phyloP scores from a whole-genome alignment of 2,113 vertebrate species.

The Tamias sibiricus region DNA sequence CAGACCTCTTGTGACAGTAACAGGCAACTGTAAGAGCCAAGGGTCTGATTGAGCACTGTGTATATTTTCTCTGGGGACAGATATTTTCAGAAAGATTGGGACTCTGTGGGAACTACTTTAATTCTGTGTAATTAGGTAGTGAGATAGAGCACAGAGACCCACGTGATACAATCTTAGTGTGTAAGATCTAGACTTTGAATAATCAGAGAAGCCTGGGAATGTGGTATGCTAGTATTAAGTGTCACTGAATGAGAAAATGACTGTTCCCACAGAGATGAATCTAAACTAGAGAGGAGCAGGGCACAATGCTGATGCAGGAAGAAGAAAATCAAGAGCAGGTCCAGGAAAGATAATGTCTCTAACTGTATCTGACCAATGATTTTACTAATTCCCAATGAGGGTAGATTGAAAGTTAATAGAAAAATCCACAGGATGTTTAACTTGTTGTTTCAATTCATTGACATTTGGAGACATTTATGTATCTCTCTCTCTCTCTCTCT shows the following conservation, averaged over 20 bases:
- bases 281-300: not conserved
- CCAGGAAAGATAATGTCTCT: not conserved
- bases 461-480: no score
- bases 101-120: not conserved
- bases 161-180: not conserved
- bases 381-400: constrained; percentile 24
- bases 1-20: not conserved
- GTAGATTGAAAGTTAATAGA: constrained; percentile 42
- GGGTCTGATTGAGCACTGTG: not conserved
- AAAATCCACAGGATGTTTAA: constrained; percentile 25
- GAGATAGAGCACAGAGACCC: not conserved
- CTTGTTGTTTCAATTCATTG: constrained; percentile 44
- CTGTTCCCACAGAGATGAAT: not conserved
- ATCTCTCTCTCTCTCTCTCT: no score
- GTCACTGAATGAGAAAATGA: not conserved
- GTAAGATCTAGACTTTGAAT: not conserved
- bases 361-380: not conserved
- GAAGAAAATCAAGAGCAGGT: not conserved
- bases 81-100: not conserved
- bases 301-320: not conserved
- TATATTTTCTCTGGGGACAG: not conserved
- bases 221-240: not conserved
- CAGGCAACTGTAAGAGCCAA: not conserved
- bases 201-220: not conserved
- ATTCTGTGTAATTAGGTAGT: constrained; percentile 23